These are phyloP conservation scores for Ginglymostoma cirratum DNA, from an alignment of 2,113 vertebrate species.

Conservation along the genomic window DNA sequence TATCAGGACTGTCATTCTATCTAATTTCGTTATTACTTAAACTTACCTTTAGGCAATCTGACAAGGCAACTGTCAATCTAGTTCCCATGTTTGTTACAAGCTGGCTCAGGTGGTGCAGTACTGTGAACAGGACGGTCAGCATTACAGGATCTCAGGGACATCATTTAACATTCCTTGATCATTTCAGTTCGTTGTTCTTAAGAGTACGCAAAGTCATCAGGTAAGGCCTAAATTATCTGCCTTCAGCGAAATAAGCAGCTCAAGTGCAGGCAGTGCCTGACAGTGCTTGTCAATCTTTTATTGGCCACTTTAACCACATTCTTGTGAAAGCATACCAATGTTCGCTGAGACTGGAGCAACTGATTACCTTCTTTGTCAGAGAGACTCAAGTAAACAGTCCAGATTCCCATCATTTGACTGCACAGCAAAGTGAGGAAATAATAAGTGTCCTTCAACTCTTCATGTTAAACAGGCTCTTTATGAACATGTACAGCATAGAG, in stretches of 20 bases:
- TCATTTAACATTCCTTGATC: constrained; percentile 62
- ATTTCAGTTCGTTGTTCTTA: constrained; percentile 52
- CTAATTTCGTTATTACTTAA: constrained; percentile 66
- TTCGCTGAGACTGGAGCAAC: neutral
- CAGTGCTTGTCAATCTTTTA: constrained; percentile 53
- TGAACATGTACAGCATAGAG: neutral
- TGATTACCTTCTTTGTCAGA: constrained; percentile 20
- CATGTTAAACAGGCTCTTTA: constrained; percentile 5
- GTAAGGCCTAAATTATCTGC: constrained; percentile 58
- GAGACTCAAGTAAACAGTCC: neutral
- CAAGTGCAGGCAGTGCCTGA: constrained; percentile 53
- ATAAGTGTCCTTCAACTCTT: neutral
- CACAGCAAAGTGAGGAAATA: constrained; percentile 18
- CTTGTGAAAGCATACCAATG: constrained; percentile 44
- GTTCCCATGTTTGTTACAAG: constrained; percentile 60
- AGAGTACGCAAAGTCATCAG: constrained; percentile 49
- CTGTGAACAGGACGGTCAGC: constrained; percentile 46
- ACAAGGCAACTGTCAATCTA: constrained; percentile 69
- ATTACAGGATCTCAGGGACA: constrained; percentile 51
- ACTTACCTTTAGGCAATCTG: constrained; percentile 66
- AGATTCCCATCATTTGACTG: constrained; percentile 5
- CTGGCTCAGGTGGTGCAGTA: constrained; percentile 57
- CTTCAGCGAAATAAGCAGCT: constrained; percentile 61
- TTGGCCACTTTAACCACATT: constrained; percentile 49
- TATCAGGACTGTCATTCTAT: constrained; percentile 64